Percentiles rank a stretch among this genome's conserved stretches.
phyloP scores from a whole-genome alignment of 2,888 invertebrate genomes.

The Lasioglossum vierecki region DNA sequence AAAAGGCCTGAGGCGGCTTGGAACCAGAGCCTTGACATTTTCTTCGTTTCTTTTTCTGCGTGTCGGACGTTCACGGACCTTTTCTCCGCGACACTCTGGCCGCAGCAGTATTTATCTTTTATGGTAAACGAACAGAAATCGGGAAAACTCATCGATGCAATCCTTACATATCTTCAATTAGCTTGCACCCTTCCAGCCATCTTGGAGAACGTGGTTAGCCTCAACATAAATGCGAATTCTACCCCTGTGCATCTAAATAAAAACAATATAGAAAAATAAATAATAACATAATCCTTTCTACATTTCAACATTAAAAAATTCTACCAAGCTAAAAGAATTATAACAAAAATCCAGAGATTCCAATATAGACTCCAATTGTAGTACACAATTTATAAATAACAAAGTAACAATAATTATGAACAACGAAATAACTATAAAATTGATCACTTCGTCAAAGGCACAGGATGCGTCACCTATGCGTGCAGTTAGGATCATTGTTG shows the following conservation, averaged over 20 bases:
- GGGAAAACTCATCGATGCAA: neutral
- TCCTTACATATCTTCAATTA: neutral
- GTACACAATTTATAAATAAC: too few species aligned
- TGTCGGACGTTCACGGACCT: slow-evolving; percentile 22
- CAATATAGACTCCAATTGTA: too few species aligned
- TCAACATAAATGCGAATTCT: neutral
- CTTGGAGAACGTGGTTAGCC: neutral
- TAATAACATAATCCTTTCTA: neutral
- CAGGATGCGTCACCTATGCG: neutral
- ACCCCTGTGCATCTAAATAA: neutral
- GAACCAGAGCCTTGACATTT: slow-evolving; percentile 59
- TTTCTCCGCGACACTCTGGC: slow-evolving; percentile 8
- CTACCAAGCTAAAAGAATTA: neutral
- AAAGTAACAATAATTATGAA: too few species aligned
- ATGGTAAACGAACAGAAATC: neutral
- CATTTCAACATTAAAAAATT: neutral
- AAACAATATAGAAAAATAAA: neutral
- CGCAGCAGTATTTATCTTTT: neutral
- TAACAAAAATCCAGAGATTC: neutral
- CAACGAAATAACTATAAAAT: neutral
- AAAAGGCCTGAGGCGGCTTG: slow-evolving; percentile 29
- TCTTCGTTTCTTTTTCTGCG: slow-evolving; percentile 40
- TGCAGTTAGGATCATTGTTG: neutral
- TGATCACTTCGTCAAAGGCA: neutral
- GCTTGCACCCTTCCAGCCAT: neutral